phyloP scores from a whole-genome alignment of 2,113 vertebrate species.

The Sceloporus tristichus region DNA sequence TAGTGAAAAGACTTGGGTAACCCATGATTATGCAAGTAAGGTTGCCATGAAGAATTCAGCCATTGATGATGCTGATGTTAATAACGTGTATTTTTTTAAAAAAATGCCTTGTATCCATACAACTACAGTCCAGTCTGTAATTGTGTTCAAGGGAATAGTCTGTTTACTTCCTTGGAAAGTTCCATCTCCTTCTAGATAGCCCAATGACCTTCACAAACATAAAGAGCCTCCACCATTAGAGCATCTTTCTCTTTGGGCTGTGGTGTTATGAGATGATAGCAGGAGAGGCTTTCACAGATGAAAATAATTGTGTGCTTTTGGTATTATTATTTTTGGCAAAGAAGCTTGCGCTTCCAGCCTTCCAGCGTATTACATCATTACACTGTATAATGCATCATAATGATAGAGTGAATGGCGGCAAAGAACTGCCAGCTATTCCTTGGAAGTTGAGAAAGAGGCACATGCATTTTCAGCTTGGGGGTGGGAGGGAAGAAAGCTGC shows the following conservation, averaged over 20 bases:
- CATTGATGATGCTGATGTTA: background rate
- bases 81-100: background rate
- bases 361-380: constrained; percentile 85
- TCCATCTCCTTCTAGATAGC: constrained; percentile 71
- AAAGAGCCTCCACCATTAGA: constrained; percentile 79
- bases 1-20: too few species aligned
- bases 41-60: too few species aligned
- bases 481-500: constrained; percentile 70
- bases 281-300: constrained; percentile 83
- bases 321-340: constrained; percentile 87
- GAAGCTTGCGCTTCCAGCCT: constrained; percentile 75
- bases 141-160: constrained; percentile 67
- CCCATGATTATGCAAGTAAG: too few species aligned
- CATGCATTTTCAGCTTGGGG: constrained; percentile 78
- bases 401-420: constrained; percentile 83
- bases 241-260: constrained; percentile 80
- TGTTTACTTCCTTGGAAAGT: constrained; percentile 80
- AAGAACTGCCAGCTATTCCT: constrained; percentile 81
- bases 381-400: constrained; percentile 87
- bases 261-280: constrained; percentile 76
- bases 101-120: constrained; percentile 17
- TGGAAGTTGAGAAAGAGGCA: constrained; percentile 81
- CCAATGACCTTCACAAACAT: constrained; percentile 74
- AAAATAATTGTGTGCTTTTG: constrained; percentile 87
- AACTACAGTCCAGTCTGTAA: constrained; percentile 28